Percentiles rank a stretch among this genome's conserved stretches.
These are phyloP conservation scores for Drosophila neutralis DNA, from an alignment of 2,888 invertebrate genomes.

Conservation along the genomic window DNA sequence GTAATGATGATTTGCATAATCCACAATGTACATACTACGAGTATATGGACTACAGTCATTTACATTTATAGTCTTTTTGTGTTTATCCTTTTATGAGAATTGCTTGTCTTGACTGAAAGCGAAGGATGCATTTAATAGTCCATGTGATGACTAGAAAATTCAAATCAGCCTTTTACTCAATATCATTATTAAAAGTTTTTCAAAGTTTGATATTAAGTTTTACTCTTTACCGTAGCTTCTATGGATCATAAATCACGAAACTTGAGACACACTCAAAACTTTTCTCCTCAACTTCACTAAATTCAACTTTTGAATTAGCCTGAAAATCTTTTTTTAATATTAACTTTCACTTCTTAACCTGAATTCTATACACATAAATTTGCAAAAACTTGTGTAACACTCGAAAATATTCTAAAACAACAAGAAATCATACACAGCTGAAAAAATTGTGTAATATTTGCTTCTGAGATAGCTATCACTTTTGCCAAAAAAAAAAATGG, in stretches of 20 bases:
- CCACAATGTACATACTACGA: slow-evolving; percentile 28
- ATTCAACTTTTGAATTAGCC: slow-evolving; percentile 6
- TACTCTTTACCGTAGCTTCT: background rate
- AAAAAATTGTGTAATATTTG: background rate
- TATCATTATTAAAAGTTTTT: slow-evolving; percentile 2
- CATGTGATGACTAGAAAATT: background rate
- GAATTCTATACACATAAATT: slow-evolving; percentile 6
- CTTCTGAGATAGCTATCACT: background rate
- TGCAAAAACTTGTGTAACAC: background rate
- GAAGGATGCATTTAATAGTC: background rate
- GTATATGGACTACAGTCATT: slow-evolving; percentile 46
- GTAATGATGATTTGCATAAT: slow-evolving; percentile 64
- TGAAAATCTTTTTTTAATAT: slow-evolving; percentile 3
- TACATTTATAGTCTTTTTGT: slow-evolving; percentile 42
- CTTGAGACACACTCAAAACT: background rate
- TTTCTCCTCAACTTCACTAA: background rate
- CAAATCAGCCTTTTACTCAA: background rate
- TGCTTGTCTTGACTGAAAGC: background rate
- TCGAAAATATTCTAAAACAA: background rate
- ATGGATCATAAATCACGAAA: slow-evolving; percentile 2
- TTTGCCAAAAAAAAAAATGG: background rate
- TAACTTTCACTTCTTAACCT: background rate
- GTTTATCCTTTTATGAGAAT: slow-evolving; percentile 2
- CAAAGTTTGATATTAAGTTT: slow-evolving; percentile 11
- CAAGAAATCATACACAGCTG: background rate